Conservation (phyloP, 2,888 invertebrate genomes). For the Amphipyra berbera region DNA sequence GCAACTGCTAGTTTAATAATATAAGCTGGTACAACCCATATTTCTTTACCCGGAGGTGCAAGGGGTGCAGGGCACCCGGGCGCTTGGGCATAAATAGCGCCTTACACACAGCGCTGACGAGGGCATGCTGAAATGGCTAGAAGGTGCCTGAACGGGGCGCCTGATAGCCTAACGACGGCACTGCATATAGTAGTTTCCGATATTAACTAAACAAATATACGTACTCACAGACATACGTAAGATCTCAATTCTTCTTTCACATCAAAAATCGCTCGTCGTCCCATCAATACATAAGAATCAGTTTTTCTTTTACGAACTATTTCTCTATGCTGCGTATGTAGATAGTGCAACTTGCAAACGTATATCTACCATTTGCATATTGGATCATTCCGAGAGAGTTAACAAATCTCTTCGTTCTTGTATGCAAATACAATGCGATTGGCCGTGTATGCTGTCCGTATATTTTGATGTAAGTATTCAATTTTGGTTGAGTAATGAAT, state of each 20-base stretch:
- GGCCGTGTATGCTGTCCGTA: slow-evolving; percentile 29
- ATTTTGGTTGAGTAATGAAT: slow-evolving; percentile 5
- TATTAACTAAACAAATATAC: too few species aligned
- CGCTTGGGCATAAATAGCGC: too few species aligned
- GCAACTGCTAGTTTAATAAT: too few species aligned
- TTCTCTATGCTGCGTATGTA: slow-evolving; percentile 20
- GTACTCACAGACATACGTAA: too few species aligned
- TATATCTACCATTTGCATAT: slow-evolving; percentile 66
- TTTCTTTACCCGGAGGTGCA: too few species aligned
- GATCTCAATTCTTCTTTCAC: background rate
- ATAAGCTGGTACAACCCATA: too few species aligned
- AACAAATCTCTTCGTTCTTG: slow-evolving; percentile 65
- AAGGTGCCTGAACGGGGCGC: too few species aligned
- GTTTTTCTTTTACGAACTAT: slow-evolving; percentile 45
- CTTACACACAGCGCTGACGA: too few species aligned
- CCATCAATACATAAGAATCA: slow-evolving; percentile 42
- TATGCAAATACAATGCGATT: slow-evolving; percentile 55
- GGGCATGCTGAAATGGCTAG: too few species aligned
- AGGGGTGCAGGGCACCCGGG: too few species aligned
- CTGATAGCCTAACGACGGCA: too few species aligned
- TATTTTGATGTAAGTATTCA: slow-evolving; percentile 24
- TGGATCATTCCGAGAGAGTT: slow-evolving; percentile 71
- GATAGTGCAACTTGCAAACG: slow-evolving; percentile 30
- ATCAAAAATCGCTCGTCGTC: slow-evolving; percentile 5
- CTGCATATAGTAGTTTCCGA: too few species aligned